A percentile compares a stretch with the other conserved stretches of the same genome.
phyloP scores from a whole-genome alignment of 2,797 vertebrate genomes.

The Microcaecilia unicolor region DNA sequence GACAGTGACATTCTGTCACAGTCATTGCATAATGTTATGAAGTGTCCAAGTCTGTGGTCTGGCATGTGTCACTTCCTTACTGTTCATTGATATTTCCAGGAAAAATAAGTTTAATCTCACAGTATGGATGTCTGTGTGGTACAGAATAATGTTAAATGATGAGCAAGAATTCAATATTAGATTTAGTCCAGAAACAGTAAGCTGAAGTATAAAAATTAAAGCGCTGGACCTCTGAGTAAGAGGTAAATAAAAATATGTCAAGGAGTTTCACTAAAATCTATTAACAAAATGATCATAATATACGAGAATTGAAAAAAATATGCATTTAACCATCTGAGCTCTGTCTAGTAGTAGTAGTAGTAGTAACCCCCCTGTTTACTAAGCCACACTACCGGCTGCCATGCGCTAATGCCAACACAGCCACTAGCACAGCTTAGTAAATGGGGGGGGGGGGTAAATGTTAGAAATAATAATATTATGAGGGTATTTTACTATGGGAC shows the following conservation, averaged over 20 bases:
- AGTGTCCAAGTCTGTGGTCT: constrained; percentile 47
- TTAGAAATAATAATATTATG: too few relatives aligned
- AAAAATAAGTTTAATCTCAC: constrained; percentile 43
- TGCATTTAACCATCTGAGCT: too few relatives aligned
- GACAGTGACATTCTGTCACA: constrained; percentile 38
- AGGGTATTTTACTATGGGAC: too few relatives aligned
- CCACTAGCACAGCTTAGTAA: too few relatives aligned
- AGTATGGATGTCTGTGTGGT: constrained; percentile 38
- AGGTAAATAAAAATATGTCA: not conserved
- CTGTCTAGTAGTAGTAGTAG: too few relatives aligned
- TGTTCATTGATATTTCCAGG: constrained; percentile 41
- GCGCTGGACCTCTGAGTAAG: not conserved
- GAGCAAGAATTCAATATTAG: constrained; percentile 48
- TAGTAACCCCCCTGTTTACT: too few relatives aligned
- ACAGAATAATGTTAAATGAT: constrained; percentile 48
- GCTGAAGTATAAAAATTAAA: constrained; percentile 2
- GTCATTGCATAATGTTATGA: constrained; percentile 47
- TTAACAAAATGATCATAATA: too few relatives aligned
- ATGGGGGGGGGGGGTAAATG: too few relatives aligned
- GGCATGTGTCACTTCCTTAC: constrained; percentile 47
- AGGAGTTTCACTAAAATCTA: too few relatives aligned
- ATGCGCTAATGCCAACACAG: too few relatives aligned
- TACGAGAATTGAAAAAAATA: too few relatives aligned
- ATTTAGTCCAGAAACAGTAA: constrained; percentile 35
- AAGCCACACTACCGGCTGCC: too few relatives aligned